Base-by-base conservation (phyloP, 2,888 invertebrate species). In the Epinotia brunnichana region DNA sequence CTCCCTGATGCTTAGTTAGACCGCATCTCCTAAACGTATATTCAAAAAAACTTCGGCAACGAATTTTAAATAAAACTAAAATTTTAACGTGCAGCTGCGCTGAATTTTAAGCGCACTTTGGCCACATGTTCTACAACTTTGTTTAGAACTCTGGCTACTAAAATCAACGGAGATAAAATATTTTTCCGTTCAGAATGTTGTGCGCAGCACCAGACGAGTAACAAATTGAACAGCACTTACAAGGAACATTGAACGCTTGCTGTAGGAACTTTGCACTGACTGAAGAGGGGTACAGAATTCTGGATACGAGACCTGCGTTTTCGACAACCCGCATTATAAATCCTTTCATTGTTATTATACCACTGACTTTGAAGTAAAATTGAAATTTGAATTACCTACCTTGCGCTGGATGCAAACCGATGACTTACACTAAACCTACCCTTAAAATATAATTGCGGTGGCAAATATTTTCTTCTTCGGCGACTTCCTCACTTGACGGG, bases 91-190 rank as follows among this genome's bases (percentile, higher is more conserved):
- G 79, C 85, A 85, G 81, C 86, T 86, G 85, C 76, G 82, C 80
- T 76, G 83, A 84, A 87, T 88, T 89, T 86, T 81, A 84, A 87
- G 83, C 82, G 78, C 79, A 81, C 79, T 82, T 80, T 74, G 76
- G 77, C 83, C 82, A 81, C 83, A 84, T 81, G 82, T 82, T 81
- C 81, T 78, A 77, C 77, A 86, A 88, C 85, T 90, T 89, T 87
- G 87, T 88, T 87, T 86, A 85, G 86, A 88, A 87, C 82, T 80
- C 81, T 79, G 74, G 76, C 80, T 78, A 82, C 82, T 85, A 83
- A 86, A 90, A 87, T 84, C 80, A 79, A 78, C 72, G 75, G 79
- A 84, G 82, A 83, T 86, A 85, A 86, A 88, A 86, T 83, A 82
- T 83, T 82, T 83, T 78, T 75, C 74, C 74, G 69, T 74, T 74